These are phyloP conservation scores for Haemorhous mexicanus DNA, from an alignment of 2,113 vertebrate genomes.

Conservation along the genomic window DNA sequence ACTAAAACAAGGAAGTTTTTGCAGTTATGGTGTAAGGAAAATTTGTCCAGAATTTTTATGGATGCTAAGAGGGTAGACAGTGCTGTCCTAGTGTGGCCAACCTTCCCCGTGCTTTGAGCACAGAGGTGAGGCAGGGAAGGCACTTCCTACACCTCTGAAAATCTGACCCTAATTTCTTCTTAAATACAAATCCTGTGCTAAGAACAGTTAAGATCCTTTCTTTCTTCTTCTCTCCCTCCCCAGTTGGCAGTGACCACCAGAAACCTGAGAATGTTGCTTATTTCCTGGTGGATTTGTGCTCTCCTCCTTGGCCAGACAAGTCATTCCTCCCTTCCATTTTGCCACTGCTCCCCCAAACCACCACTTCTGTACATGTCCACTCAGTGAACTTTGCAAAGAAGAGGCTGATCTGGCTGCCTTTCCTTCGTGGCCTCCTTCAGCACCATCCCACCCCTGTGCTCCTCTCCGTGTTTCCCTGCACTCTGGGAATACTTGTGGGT, in stretches of 20 bases:
- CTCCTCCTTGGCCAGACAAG: not conserved
- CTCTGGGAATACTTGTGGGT: not conserved
- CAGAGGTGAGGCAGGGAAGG: not conserved
- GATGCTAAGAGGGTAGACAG: not conserved
- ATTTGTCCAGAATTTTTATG: not conserved
- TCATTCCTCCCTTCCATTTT: not conserved
- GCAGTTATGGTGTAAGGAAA: not conserved
- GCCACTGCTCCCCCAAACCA: not conserved
- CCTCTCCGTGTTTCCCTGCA: not conserved
- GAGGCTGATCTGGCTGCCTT: not conserved
- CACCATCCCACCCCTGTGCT: not conserved
- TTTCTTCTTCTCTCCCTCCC: not conserved
- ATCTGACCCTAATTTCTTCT: not conserved
- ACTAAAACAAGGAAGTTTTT: not conserved
- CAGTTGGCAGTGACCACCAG: not conserved
- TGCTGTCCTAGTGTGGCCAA: not conserved
- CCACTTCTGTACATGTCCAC: not conserved
- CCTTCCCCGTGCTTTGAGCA: rapidly evolving
- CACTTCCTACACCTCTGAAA: not conserved
- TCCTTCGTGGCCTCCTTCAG: not conserved
- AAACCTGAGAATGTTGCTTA: conserved; percentile 18
- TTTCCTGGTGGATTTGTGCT: conserved; percentile 19
- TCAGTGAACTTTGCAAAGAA: not conserved
- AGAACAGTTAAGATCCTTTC: not conserved
- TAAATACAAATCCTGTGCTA: not conserved